A percentile compares a stretch with the other conserved stretches of the same genome.
Evolutionary conservation across 2,113 vertebrate species (phyloP).

Genomic region (Psittacus erithacus): DNA sequence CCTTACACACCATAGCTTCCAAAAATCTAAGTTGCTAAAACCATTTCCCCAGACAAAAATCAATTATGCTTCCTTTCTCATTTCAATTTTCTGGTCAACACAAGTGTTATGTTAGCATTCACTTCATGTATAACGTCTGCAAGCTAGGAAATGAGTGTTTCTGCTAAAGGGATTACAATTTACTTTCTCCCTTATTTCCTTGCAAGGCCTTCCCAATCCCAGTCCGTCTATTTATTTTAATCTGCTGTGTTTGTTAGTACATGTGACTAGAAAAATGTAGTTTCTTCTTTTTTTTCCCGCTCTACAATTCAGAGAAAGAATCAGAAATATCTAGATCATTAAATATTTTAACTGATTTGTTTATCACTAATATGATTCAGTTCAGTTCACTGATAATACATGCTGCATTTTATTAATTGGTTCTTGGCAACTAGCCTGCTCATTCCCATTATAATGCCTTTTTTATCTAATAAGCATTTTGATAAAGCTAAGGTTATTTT

Average conservation of each 20-base stretch:
- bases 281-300: neutral
- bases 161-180: neutral
- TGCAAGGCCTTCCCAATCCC: neutral
- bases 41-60: neutral
- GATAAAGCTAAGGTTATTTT: slow-evolving; percentile 9
- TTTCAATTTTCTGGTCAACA: neutral
- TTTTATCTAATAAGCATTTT: slow-evolving; percentile 29
- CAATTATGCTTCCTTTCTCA: neutral
- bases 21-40: neutral
- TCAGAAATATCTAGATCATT: neutral
- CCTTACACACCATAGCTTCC: neutral
- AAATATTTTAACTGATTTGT: slow-evolving; percentile 12
- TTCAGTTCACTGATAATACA: neutral
- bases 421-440: neutral
- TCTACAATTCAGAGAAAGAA: neutral
- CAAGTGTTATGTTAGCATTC: neutral
- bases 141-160: neutral
- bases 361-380: neutral
- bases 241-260: neutral
- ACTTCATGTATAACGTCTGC: neutral
- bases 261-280: neutral
- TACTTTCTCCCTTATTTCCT: neutral
- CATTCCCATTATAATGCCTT: neutral
- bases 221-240: neutral
- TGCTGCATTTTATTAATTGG: slow-evolving; percentile 21